Base-by-base conservation (phyloP, 2,113 vertebrate genomes). In the Caranx melampygus region DNA sequence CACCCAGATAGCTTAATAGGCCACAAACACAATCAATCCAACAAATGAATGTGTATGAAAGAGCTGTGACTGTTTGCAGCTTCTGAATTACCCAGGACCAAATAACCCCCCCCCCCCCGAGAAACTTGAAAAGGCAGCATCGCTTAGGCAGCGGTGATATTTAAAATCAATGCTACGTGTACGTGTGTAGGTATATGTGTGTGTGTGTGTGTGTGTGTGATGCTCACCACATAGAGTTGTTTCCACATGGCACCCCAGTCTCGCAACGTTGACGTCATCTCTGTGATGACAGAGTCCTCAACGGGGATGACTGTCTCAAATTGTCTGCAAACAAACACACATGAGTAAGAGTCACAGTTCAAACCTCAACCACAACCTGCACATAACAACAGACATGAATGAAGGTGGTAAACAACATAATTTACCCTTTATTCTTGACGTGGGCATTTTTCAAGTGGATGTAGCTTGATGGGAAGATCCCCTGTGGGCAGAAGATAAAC, bases 181-280 rank as follows among this genome's bases (percentile, higher is more conserved):
- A 20, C 40, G 64, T 34, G 34, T 72, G 58, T 73, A 35, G 63
- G 59, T 45, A 55, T 58, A 58, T 61, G 72, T 52, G 68, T 34
- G 34, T 70, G 58, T 73, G 40, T 67, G 59, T 45, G 59, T 58
- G 62, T 61, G 72, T 52, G 61, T 31, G 34, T 73, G 58, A 4
- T 20, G 75, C 88, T 52, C 94, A 97, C 98, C 95, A 99, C 98
- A 81, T 99, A 99, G 75, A 99, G 97, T 60, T 98, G 97, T 79
- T 99, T 99, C 98, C 98, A 99, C 97, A 99, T 98, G 21, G 96
- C 93, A 14, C 98, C 98, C 98, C 98, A 99, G 91, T 99, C 98
- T 91, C 98, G 95, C 85, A 99, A 88, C 3, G 98, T 99, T 34
- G 96, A 97, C 2, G 98, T 99, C 98, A 99, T 99, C 94, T 99